Base-by-base conservation (phyloP, 2,888 invertebrate genomes). In the Caenorhabditis zanzibari region DNA sequence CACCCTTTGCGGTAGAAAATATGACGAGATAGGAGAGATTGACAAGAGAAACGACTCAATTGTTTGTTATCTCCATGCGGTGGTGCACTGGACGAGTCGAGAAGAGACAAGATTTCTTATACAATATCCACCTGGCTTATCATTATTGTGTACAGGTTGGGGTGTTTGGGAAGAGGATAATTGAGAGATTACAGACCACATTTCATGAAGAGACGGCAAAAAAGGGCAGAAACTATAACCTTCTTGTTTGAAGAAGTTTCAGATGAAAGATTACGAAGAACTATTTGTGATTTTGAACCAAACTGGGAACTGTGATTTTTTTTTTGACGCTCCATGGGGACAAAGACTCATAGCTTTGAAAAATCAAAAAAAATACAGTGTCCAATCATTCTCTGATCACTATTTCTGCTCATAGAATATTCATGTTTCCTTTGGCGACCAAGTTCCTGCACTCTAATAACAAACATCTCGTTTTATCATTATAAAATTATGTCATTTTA, bases 1-100 rank as follows among this genome's bases (percentile, higher is more conserved):
- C 74, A 74, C 74, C 74, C 74, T 74, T 64, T 74, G 75, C 75
- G 75, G 64, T 75, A 44, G 66, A 47, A n/a, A 52, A 58, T 41
- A 69, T 44, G 47, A 71, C 26, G 38, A 69, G 69, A 68, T 32
- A 49, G 63, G 38, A 52, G 52, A 73, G 63, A 52, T 24, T 12
- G 41, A 73, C 1, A 41, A 52, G 38, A 19, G 26, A 49, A 41
- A 58, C n/a, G 35, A 47, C 19, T 75, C 63, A 75, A 75, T 41
- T 75, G 75, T 75, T 75, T 75, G 75, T 75, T 75, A 64, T 75
- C 47, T 49, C 24, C 73, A 49, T 52, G 52, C 56, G 54, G 35
- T 41, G 54, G 35, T 68, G 68, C 68, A 68, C 54, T 54, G 35
- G 52, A 32, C 68, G 68, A 68, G 63, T n/a, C n/a, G n/a, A n/a